Base-by-base conservation (phyloP, 2,888 invertebrate genomes). In the Epistrophella euchroma region DNA sequence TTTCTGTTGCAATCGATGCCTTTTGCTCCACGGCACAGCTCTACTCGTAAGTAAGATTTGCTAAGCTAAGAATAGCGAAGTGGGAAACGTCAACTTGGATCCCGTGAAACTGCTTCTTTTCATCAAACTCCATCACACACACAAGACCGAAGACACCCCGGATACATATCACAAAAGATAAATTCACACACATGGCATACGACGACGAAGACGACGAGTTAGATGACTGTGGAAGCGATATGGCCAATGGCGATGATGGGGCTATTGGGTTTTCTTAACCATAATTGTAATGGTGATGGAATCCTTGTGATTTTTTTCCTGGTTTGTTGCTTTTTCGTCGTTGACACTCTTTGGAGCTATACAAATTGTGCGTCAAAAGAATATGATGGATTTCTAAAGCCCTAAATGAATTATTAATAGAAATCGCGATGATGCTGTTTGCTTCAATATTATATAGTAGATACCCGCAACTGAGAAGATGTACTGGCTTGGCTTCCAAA, bases 391-490 rank as follows among this genome's bases (percentile, higher is more conserved):
- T 87, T 78, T 86, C 77, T 62, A 47, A 71, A 78, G 78, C 74
- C 86, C 82, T 78, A 82, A 86, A 86, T 86, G 86, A 86, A 86
- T 86, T 86, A 86, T 86, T 86, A 82, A 86, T 86, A 74, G 86
- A 71, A 82, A 66, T 71, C 81, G 45, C 81, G 45, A 71, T 71
- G 86, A 60, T 81, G 82, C 25, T 56, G 56, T 19, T 19, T 66
- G 66, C 19, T 35, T n/a, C 19, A 40, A n/a, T 37, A 58, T 40
- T 32, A 32, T 9, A 32, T 9, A 32, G 6, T 32, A 32, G 19
- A 22, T 22, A 35, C 6, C 40, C 4, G 28, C 32, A 17, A 17
- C 56, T 55, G 32, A 15, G 3, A 64, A 74, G 56, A 58, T 71
- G 71, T 52, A 28, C 56, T 74, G 64, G 66, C 52, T 28, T 74